These are phyloP conservation scores for Aulostomus chinensis DNA, from an alignment of 2,797 vertebrate species.

Conservation along the genomic window DNA sequence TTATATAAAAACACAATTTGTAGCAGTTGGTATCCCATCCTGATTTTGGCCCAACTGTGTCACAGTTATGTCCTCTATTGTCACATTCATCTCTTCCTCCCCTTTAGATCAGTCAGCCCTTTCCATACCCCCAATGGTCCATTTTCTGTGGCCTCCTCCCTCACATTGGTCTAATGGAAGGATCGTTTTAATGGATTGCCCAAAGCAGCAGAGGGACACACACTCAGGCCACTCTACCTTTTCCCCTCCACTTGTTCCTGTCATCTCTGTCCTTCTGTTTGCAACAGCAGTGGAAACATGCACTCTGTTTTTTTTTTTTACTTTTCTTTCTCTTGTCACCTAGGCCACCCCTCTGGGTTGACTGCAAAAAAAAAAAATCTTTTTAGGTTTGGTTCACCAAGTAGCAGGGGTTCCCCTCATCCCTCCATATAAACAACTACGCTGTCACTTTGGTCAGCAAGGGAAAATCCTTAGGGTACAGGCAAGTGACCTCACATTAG, in stretches of 20 bases:
- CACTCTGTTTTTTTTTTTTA: slow-evolving; percentile 26
- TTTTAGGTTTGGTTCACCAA: slow-evolving; percentile 54
- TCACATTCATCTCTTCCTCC: slow-evolving; percentile 35
- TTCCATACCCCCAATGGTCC: slow-evolving; percentile 60
- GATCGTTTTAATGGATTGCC: slow-evolving; percentile 75
- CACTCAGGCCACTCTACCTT: slow-evolving; percentile 63
- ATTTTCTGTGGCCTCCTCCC: slow-evolving; percentile 65
- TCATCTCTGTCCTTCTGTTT: slow-evolving; percentile 56
- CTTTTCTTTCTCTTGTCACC: slow-evolving; percentile 61
- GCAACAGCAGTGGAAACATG: slow-evolving; percentile 47
- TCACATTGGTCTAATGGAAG: slow-evolving; percentile 72
- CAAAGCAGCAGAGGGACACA: slow-evolving; percentile 61
- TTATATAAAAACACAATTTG: slow-evolving; percentile 48
- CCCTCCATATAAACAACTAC: slow-evolving; percentile 56
- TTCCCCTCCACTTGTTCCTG: slow-evolving; percentile 47
- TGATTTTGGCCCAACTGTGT: slow-evolving; percentile 30
- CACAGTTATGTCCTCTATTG: slow-evolving; percentile 25
- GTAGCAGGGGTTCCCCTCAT: slow-evolving; percentile 42
- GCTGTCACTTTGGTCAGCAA: slow-evolving; percentile 37
- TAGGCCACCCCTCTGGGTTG: slow-evolving; percentile 56
- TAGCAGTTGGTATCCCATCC: slow-evolving; percentile 53
- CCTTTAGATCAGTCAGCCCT: slow-evolving; percentile 61
- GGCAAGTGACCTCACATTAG: slow-evolving; percentile 39
- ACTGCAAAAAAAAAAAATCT: slow-evolving; percentile 46
- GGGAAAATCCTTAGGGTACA: slow-evolving; percentile 25